Conservation (phyloP, 2,113 vertebrate genomes). For the Macrotis lagotis region DNA sequence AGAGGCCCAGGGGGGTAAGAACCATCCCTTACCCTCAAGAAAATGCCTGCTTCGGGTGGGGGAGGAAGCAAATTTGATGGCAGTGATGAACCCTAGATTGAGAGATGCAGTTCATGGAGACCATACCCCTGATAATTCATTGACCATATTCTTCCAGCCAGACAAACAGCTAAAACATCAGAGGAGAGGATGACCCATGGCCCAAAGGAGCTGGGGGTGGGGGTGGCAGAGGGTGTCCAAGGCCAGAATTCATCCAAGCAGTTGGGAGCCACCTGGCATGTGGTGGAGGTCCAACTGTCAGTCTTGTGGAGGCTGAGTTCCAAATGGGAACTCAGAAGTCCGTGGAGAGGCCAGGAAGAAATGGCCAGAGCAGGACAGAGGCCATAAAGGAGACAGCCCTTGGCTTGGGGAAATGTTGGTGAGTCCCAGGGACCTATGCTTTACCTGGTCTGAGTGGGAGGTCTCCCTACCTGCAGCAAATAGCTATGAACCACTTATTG, state of each 20-base stretch:
- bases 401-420: neutral
- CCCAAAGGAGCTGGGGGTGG: neutral
- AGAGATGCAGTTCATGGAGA: neutral
- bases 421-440: no score
- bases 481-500: neutral
- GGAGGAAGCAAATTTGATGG: neutral
- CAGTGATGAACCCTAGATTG: neutral
- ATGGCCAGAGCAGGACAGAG: neutral
- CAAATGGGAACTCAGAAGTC: neutral
- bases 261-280: neutral
- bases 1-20: neutral
- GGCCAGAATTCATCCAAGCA: neutral
- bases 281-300: neutral
- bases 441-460: neutral
- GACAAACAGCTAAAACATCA: neutral
- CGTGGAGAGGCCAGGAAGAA: neutral
- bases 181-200: neutral
- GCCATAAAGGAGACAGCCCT: neutral
- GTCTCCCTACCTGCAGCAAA: neutral
- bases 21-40: neutral
- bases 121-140: neutral
- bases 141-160: neutral
- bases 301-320: neutral
- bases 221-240: neutral
- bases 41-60: neutral